Evolutionary conservation across 2,888 invertebrate species (phyloP), one percentile per base, ranked within the genome.

Genomic region (Troilus luridus): DNA sequence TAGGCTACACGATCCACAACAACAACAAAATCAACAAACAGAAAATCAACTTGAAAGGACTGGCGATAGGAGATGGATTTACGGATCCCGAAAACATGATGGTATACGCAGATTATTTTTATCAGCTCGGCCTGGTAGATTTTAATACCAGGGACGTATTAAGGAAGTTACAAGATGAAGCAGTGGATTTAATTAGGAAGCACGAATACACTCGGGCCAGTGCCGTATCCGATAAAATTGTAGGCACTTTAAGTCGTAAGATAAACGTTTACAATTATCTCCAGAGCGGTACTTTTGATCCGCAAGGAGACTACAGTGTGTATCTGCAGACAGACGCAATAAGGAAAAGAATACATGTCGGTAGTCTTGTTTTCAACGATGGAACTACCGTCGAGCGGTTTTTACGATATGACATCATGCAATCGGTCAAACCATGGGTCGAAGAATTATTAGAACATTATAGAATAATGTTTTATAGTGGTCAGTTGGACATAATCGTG

Each of bases 401-500:
- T 94, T 94, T 98, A 41, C 95, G 96, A 92, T 94, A 95, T 72
- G 98, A 98, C 94, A 95, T 98, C 0, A 97, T 98, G 97, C 96
- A 97, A 93, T 96, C 97, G 0, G 96, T 98, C 12, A 97, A 97
- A 17, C 95, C 95, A 0, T 96, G 96, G 95, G 95, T 97, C 91
- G 95, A 96, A 0, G 96, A 96, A 93, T 94, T 98, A 0, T 93
- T 97, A 0, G 95, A 96, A 72, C 67, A 92, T 77, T 97, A 97
- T 93, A 95, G 95, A 93, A 96, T 98, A 14, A 95, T 98, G 88
- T 95, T 98, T 92, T 98, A 98, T 94, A 98, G 96, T 93, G 98
- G 98, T 0, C 98, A 98, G 94, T 94, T 98, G 92, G 98, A 98
- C 94, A 97, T 98, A n/a, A 98, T 98, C 92, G 98, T 98, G 0